Evolutionary conservation across 1,140 invertebrate genomes (phyloP), one percentile per base, ranked within the genome.

Genomic region (Drosophila jambulina): DNA sequence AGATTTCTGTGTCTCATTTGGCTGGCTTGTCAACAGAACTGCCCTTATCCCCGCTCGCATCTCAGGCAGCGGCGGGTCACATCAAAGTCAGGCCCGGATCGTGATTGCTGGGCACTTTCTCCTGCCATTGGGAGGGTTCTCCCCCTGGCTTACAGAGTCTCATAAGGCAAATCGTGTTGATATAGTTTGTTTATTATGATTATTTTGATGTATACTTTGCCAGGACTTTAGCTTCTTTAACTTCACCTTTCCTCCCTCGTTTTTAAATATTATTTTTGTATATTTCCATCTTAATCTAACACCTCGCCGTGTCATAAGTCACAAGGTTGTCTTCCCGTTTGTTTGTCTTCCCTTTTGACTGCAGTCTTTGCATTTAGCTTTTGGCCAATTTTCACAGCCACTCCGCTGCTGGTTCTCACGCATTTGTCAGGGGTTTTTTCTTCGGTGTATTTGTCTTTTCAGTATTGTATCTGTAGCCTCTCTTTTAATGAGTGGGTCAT

Each of bases 401-500:
- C 46, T 32, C 3, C 17, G 38, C 34, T 13, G 19, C 34, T 21
- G 25, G 49, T 88, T 88, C 84, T 83, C 84, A 87, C 84, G 85
- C 84, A 83, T 87, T 87, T 87, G 80, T 87, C 83, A 87, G 46
- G 68, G 48, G 60, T 62, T 57, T 64, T 64, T 63, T 78, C 74
- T 78, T 57, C 42, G 46, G 34, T 59, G 49, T 45, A 69, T 72
- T 25, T 19, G 17, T 38, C 10, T 36, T 25, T 65, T 61, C 54
- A 2, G 23, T 48, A 48, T 25, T 48, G 45, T 48, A 69, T 56
- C 53, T 70, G 48, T 42, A 36, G 56, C 17, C 34, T 10, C 65
- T 34, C 43, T 53, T 70, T 80, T 87, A 87, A 87, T 83, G 83
- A 87, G 80, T 61, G 83, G 80, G 80, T 87, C 82, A 86, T 86